phyloP scores from a whole-genome alignment of 2,888 invertebrate species.

The Agapostemon virescens region DNA sequence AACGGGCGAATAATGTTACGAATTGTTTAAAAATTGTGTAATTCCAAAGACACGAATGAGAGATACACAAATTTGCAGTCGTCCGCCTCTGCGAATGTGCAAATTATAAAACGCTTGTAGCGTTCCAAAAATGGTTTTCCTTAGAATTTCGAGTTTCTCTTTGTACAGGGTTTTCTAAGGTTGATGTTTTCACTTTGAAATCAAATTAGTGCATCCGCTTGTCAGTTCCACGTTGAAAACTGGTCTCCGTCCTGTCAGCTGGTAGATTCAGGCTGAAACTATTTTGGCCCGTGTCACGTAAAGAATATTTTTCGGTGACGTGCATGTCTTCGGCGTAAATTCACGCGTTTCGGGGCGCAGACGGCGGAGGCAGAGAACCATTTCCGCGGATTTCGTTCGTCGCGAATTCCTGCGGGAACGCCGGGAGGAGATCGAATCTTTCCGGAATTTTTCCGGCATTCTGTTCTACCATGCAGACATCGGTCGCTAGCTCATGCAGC shows the following conservation, averaged over 20 bases:
- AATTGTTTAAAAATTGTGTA: too few species aligned
- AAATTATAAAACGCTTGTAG: too few species aligned
- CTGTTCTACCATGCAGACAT: background rate
- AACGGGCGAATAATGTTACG: too few species aligned
- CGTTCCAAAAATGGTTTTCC: too few species aligned
- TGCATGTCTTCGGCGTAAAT: slow-evolving; percentile 17
- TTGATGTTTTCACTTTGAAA: too few species aligned
- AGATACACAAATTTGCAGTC: too few species aligned
- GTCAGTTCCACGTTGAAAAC: background rate
- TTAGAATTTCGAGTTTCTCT: too few species aligned
- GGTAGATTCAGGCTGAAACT: background rate
- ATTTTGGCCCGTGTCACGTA: background rate
- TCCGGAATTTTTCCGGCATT: slow-evolving; percentile 29
- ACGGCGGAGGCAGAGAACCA: background rate
- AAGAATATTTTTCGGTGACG: background rate
- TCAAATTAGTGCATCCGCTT: background rate
- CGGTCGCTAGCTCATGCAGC: background rate
- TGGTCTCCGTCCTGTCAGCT: background rate
- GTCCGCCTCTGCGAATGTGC: too few species aligned
- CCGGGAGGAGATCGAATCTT: slow-evolving; percentile 56
- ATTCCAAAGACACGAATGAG: too few species aligned
- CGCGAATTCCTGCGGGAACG: slow-evolving; percentile 31
- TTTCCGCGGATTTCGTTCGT: slow-evolving; percentile 39
- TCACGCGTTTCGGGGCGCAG: slow-evolving; percentile 2
- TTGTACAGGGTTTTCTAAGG: too few species aligned